A percentile compares a stretch with the other conserved stretches of the same genome.
Evolutionary conservation across 2,888 invertebrate genomes (phyloP).

Genomic region (Tigriopus californicus): DNA sequence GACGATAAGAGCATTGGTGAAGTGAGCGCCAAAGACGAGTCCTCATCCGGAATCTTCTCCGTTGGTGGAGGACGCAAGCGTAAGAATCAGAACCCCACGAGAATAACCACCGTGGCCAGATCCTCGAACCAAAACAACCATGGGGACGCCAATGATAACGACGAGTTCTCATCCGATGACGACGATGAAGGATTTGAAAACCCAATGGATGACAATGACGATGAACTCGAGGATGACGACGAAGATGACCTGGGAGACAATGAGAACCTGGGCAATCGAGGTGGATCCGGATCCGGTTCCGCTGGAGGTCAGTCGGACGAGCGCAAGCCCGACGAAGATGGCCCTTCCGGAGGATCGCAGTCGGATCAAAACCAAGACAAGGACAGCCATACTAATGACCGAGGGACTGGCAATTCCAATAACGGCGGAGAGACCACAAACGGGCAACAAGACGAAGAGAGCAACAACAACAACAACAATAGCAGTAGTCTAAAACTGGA

Average conservation of each 20-base stretch:
- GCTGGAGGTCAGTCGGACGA: background rate
- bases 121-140: conserved; percentile 27
- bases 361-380: conserved; percentile 20
- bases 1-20: conserved; percentile 22
- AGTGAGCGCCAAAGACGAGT: conserved; percentile 20
- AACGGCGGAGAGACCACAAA: background rate
- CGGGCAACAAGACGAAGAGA: no score
- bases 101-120: conserved; percentile 29
- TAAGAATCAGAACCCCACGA: conserved; percentile 69
- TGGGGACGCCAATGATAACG: conserved; percentile 23
- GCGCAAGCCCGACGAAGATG: background rate
- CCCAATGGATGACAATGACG: conserved; percentile 23
- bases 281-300: conserved; percentile 13
- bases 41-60: conserved; percentile 28
- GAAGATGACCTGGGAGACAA: conserved; percentile 16
- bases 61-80: conserved; percentile 59
- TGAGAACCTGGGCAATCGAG: conserved; percentile 14
- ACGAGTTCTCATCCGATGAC: conserved; percentile 21
- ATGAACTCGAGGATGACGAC: conserved; percentile 21
- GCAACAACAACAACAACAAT: no score
- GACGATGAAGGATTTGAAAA: conserved; percentile 21
- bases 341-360: conserved; percentile 17
- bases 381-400: conserved; percentile 41
- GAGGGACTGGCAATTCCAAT: conserved; percentile 23
- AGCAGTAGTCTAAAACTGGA: background rate